Conservation (phyloP, 2,797 vertebrate species). For the Cyclura pinguis region DNA sequence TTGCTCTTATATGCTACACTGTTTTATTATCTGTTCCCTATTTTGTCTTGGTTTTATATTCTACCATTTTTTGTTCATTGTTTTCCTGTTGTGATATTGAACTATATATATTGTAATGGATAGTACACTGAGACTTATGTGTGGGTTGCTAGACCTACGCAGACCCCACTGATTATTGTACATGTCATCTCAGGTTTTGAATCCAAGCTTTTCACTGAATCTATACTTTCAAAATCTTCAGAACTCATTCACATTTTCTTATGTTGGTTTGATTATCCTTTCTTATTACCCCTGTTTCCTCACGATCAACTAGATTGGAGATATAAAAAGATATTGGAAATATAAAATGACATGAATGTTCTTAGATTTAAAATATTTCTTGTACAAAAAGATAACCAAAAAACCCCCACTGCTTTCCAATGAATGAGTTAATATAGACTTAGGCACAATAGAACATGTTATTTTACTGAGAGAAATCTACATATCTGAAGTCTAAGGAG, state of each 20-base stretch:
- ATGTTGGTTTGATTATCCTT: not conserved
- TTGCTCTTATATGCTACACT: too few species aligned
- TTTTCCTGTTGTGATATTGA: too few species aligned
- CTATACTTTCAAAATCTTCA: not conserved
- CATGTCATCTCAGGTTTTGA: not conserved
- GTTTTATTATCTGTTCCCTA: too few species aligned
- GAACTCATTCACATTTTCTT: not conserved
- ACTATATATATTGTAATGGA: too few species aligned
- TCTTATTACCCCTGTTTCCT: not conserved
- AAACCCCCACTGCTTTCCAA: not conserved
- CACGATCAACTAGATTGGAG: not conserved
- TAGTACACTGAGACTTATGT: too few species aligned
- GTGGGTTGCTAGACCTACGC: not conserved
- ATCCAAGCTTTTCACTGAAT: not conserved
- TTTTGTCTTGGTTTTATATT: too few species aligned
- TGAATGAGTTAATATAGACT: slow-evolving; percentile 14
- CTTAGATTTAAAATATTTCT: not conserved
- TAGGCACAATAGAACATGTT: not conserved
- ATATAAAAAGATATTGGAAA: not conserved
- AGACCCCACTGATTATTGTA: not conserved
- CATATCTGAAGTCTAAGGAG: not conserved
- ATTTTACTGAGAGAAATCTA: slow-evolving; percentile 36
- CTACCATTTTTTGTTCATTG: too few species aligned
- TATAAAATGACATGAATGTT: not conserved
- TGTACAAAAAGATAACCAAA: not conserved